Conservation (phyloP, 2,113 vertebrate species). For the Nerophis ophidion region DNA sequence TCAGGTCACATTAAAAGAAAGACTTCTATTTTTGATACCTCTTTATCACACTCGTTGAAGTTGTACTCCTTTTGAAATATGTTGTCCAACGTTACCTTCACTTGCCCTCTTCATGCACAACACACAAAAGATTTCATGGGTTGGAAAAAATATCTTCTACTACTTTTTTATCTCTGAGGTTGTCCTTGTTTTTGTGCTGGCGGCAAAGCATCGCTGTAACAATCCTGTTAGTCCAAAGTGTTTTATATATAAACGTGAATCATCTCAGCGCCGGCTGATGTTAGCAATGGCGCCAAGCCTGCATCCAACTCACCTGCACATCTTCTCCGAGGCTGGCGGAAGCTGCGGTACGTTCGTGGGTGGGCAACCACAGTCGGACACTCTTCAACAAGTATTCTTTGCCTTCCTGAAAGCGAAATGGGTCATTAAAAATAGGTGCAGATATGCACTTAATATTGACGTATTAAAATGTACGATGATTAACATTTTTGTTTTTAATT, state of each 20-base stretch:
- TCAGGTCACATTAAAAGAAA: constrained; percentile 8
- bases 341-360: constrained; percentile 51
- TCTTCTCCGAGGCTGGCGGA: constrained; percentile 41
- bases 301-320: constrained; percentile 57
- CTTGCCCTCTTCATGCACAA: neutral
- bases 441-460: neutral
- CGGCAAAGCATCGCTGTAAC: constrained; percentile 29
- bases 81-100: neutral
- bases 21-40: neutral
- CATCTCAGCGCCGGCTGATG: constrained; percentile 17
- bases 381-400: constrained; percentile 74
- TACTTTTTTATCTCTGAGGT: constrained; percentile 31
- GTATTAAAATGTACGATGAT: neutral
- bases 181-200: constrained; percentile 32
- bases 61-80: constrained; percentile 6
- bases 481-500: neutral
- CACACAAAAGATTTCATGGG: constrained; percentile 9
- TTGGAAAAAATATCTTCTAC: constrained; percentile 19
- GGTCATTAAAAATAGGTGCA: neutral
- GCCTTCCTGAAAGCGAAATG: constrained; percentile 63
- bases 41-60: constrained; percentile 7
- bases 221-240: constrained; percentile 40
- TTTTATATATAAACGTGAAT: constrained; percentile 40
- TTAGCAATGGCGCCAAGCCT: constrained; percentile 16
- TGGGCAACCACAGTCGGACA: constrained; percentile 69